Evolutionary conservation across 2,113 vertebrate genomes (phyloP).

Genomic region (Phyllostomus hastatus): DNA sequence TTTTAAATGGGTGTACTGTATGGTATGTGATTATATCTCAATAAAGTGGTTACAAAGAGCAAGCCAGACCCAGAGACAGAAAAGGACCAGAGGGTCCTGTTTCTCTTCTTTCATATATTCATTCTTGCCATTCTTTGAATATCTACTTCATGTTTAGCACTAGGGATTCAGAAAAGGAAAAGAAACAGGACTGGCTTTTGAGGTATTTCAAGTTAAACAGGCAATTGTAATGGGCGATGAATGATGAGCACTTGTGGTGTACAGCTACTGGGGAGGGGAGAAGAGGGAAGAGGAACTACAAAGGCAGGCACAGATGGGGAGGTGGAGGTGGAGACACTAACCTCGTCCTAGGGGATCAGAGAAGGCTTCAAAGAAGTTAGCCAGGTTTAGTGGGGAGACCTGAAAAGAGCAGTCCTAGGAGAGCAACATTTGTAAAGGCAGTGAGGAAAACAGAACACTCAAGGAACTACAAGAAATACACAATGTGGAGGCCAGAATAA

Average conservation of each 20-base stretch:
- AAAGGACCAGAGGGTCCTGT: neutral
- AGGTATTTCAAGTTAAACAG: neutral
- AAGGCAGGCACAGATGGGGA: neutral
- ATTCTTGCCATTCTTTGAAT: neutral
- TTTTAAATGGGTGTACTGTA: neutral
- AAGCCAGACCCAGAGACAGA: neutral
- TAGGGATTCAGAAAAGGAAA: neutral
- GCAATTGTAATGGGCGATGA: neutral
- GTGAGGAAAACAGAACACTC: neutral
- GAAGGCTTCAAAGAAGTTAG: neutral
- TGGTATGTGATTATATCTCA: neutral
- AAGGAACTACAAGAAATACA: slow-evolving; percentile 11
- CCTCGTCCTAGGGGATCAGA: neutral
- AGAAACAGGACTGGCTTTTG: neutral
- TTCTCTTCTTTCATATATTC: neutral
- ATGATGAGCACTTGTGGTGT: neutral
- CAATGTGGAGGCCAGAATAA: neutral
- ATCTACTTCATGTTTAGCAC: neutral
- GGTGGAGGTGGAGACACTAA: neutral
- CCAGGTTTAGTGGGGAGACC: neutral
- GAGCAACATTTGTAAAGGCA: neutral
- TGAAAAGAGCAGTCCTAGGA: neutral
- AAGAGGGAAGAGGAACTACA: neutral
- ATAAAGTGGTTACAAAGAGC: neutral
- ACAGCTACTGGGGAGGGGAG: neutral